Evolutionary conservation across 2,797 vertebrate genomes (phyloP), one percentile per base, ranked within the genome.

Genomic region (Phoeniculus purpureus): DNA sequence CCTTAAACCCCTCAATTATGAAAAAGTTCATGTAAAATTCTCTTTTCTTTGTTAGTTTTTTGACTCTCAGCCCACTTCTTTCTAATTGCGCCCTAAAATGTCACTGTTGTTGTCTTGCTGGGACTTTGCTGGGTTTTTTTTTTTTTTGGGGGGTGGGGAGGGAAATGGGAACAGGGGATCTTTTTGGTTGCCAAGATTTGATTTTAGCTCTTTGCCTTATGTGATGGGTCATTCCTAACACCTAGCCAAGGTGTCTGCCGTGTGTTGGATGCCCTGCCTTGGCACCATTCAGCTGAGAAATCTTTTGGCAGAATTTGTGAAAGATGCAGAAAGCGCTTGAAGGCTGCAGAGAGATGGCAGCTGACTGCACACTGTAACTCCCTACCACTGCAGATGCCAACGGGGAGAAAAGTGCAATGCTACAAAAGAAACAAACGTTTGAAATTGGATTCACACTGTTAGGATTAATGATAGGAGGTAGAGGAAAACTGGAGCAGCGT

Each of bases 381-480:
- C 93, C 85, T 32, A 91, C 65, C 61, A 56, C 76, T 65, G 89
- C 74, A 68, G 81, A 79, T 21, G 29, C 61, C 71, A 80, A 90
- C 95, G 74, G 81, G 87, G 79, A 95, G 88, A 56, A 83, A 96
- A 94, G 81, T 81, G 81, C 74, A 76, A 67, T 25, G 31, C 54
- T 89, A 56, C 37, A 60, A 92, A 86, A 80, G 88, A 86, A 93
- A 87, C 90, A 93, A 94, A 94, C 70, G 2, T 76, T 92, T 89
- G 93, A 95, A 96, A 96, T 92, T 94, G 84, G 92, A 93, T 96
- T 96, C 93, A 95, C 92, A 89, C 87, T 89, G 87, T 94, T 97
- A 95, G 93, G 90, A 96, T 96, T 96, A 96, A 96, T 84, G 85
- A 95, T 56, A 84, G 96, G 93, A 96, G 84, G 90, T 93, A 91